Evolutionary conservation across 2,888 invertebrate species (phyloP), one percentile per base, ranked within the genome.

Genomic region (Ligdia adustata): DNA sequence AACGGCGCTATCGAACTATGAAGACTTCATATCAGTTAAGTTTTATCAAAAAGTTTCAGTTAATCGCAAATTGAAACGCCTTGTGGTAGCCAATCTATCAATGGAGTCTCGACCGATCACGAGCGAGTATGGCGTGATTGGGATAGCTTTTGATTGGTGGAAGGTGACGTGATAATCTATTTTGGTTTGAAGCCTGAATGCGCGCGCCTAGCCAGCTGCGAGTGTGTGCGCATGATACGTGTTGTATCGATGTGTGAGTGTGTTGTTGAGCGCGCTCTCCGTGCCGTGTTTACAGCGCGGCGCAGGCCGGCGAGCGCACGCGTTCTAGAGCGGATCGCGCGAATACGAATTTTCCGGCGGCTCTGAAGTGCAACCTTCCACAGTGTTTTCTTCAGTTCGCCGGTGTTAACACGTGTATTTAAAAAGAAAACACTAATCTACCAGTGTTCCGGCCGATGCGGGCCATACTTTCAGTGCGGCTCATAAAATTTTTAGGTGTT

Each of bases 301-400:
- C 88, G 73, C 73, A 75, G 69, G 91, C 91, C 79, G 91, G 91
- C 66, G 83, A 82, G 78, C 95, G 93, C 80, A 94, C 94, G 91
- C 93, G 93, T 93, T 93, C 74, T 64, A 79, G 76, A 57, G 62
- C 57, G 80, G 79, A 78, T 66, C 69, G 74, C 72, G 74, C 75
- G 72, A 78, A 74, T 73, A 70, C 70, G 78, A 82, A 74, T 88
- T 88, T 85, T 77, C 85, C 84, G 82, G 75, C 77, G 73, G 74
- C 70, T 75, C 72, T 71, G 75, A 72, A 69, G 76, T 72, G 73
- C 71, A 73, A 67, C 68, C 73, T 75, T 75, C 72, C 68, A 78
- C 83, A 76, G 86, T 87, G 88, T 86, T 84, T 79, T 77, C 70
- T 76, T 69, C 22, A 74, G 76, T 85, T 75, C 74, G 75, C 70